Conservation (phyloP, 64 coral and sea anemone species). For the Platygyra sinensis region DNA sequence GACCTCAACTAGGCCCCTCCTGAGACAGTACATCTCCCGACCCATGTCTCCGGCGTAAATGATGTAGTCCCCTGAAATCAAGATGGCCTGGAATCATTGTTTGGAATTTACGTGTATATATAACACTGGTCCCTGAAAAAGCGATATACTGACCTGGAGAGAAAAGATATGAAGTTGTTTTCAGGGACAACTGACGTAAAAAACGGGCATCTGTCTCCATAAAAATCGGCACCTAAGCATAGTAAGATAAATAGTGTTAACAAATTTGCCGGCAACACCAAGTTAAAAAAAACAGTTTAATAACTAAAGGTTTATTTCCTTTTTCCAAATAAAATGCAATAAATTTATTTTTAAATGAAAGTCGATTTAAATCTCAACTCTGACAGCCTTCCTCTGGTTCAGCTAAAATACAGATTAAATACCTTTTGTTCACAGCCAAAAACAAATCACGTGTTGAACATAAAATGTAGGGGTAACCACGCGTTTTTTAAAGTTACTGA, state of each 20-base stretch:
- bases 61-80: conserved; percentile 67
- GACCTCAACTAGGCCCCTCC: conserved; percentile 78
- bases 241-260: neutral
- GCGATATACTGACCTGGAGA: conserved; percentile 62
- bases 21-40: conserved; percentile 92
- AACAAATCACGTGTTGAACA: too few species aligned
- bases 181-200: conserved; percentile 66
- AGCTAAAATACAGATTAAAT: too few species aligned
- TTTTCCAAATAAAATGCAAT: too few species aligned
- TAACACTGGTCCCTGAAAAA: neutral
- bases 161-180: conserved; percentile 74
- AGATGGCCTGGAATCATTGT: neutral
- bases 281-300: too few species aligned
- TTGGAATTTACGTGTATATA: too few species aligned
- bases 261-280: neutral
- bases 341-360: too few species aligned
- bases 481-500: too few species aligned
- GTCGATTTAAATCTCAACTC: too few species aligned
- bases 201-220: conserved; percentile 81
- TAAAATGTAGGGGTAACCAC: too few species aligned
- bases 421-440: too few species aligned
- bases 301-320: too few species aligned
- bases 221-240: conserved; percentile 78
- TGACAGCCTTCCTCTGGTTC: too few species aligned
- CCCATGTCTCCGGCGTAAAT: conserved; percentile 94